Percentiles rank a stretch among this genome's conserved stretches.
Conservation (phyloP, 2,113 vertebrate species). For the Thalassarche chlororhynchos region DNA sequence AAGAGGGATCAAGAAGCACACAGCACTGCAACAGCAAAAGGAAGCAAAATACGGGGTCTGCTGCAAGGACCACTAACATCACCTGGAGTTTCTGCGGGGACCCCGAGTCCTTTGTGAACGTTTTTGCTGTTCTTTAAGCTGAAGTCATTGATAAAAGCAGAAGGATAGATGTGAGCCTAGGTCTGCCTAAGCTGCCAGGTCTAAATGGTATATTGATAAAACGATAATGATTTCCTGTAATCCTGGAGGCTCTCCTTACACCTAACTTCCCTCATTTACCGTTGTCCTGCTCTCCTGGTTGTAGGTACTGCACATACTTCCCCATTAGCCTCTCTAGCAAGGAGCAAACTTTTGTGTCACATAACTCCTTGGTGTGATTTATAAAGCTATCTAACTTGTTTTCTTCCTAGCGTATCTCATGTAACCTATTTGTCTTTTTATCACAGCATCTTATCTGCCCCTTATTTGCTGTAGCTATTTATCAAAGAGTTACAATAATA, state of each 20-base stretch:
- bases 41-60: not conserved
- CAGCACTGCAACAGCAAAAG: not conserved
- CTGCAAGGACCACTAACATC: not conserved
- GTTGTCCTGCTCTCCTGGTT: not conserved
- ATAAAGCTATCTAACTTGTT: slow-evolving; percentile 53
- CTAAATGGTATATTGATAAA: not conserved
- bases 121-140: not conserved
- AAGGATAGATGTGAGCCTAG: not conserved
- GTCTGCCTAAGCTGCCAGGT: not conserved
- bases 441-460: slow-evolving; percentile 47
- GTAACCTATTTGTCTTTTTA: slow-evolving; percentile 53
- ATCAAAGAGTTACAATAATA: slow-evolving; percentile 20
- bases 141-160: not conserved
- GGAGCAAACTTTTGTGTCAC: not conserved
- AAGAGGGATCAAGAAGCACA: not conserved
- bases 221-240: not conserved
- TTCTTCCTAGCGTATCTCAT: not conserved
- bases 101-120: not conserved
- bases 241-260: not conserved
- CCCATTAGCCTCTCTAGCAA: not conserved
- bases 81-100: not conserved
- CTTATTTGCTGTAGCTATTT: slow-evolving; percentile 37
- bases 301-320: not conserved
- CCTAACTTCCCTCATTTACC: not conserved
- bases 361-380: slow-evolving; percentile 38